Evolutionary conservation across 2,888 invertebrate genomes (phyloP).

Genomic region (Euphydryas editha): DNA sequence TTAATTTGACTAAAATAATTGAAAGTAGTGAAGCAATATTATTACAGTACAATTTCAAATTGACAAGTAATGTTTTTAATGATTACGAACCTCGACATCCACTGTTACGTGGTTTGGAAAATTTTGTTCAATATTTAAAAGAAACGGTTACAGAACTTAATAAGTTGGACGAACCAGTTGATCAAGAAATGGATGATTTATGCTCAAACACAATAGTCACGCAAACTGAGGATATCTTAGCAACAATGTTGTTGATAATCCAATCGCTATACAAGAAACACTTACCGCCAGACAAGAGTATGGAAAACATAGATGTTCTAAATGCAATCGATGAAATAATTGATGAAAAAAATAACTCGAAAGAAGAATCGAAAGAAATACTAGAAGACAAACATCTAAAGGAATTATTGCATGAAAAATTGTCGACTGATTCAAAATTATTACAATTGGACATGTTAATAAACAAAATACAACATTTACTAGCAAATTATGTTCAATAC

Average conservation of each 20-base stretch:
- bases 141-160: slow-evolving; percentile 53
- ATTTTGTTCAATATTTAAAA: slow-evolving; percentile 58
- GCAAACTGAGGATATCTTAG: slow-evolving; percentile 68
- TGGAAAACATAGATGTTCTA: slow-evolving; percentile 60
- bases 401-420: slow-evolving; percentile 84
- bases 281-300: slow-evolving; percentile 54
- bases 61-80: slow-evolving; percentile 51
- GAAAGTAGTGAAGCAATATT: slow-evolving; percentile 57
- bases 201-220: slow-evolving; percentile 49
- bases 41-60: slow-evolving; percentile 59
- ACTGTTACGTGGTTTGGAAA: slow-evolving; percentile 58
- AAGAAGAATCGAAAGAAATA: slow-evolving; percentile 76
- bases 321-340: slow-evolving; percentile 69
- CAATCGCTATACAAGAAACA: slow-evolving; percentile 75
- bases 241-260: slow-evolving; percentile 62
- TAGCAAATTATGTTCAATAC: slow-evolving; percentile 70
- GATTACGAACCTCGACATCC: slow-evolving; percentile 61
- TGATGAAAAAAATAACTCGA: slow-evolving; percentile 58
- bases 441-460: slow-evolving; percentile 82
- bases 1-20: slow-evolving; percentile 57
- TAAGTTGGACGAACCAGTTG: slow-evolving; percentile 52
- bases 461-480: slow-evolving; percentile 66
- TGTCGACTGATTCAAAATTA: slow-evolving; percentile 84
- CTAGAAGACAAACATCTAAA: slow-evolving; percentile 87
- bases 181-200: slow-evolving; percentile 55